These are phyloP conservation scores for Hydropsyche betteni DNA, from an alignment of 2,888 invertebrate genomes.

Conservation along the genomic window DNA sequence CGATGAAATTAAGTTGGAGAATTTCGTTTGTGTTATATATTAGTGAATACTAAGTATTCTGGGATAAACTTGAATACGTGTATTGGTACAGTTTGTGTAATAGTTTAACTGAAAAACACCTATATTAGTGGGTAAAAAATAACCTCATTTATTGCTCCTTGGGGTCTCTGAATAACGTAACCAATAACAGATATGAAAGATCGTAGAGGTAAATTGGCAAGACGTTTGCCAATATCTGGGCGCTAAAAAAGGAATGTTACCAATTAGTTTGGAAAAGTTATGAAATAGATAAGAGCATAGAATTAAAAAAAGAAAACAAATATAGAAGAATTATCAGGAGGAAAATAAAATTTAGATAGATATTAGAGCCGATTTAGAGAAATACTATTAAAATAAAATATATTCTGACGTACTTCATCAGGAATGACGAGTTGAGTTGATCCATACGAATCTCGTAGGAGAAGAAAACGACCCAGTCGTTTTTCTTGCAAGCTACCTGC, in stretches of 20 bases:
- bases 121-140: constrained; percentile 11
- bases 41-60: too few relatives aligned
- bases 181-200: constrained; percentile 59
- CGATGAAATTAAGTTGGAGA: too few relatives aligned
- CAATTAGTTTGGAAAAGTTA: constrained; percentile 5
- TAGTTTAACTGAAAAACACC: not conserved
- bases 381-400: not conserved
- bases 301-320: too few relatives aligned
- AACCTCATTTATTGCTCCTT: constrained; percentile 57
- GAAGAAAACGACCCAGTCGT: constrained; percentile 67
- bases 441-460: constrained; percentile 71
- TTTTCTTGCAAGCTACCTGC: constrained; percentile 72
- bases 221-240: constrained; percentile 58
- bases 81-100: too few relatives aligned
- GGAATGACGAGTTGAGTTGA: constrained; percentile 67
- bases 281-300: too few relatives aligned
- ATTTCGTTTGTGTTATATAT: too few relatives aligned
- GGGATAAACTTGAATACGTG: too few relatives aligned
- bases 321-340: too few relatives aligned
- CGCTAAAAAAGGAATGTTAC: constrained; percentile 53
- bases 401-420: constrained; percentile 54
- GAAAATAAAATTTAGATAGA: too few relatives aligned
- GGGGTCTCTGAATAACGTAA: constrained; percentile 57
- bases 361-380: too few relatives aligned
- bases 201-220: constrained; percentile 60